Evolutionary conservation across 2,113 vertebrate species (phyloP).

Genomic region (Orycteropus afer): DNA sequence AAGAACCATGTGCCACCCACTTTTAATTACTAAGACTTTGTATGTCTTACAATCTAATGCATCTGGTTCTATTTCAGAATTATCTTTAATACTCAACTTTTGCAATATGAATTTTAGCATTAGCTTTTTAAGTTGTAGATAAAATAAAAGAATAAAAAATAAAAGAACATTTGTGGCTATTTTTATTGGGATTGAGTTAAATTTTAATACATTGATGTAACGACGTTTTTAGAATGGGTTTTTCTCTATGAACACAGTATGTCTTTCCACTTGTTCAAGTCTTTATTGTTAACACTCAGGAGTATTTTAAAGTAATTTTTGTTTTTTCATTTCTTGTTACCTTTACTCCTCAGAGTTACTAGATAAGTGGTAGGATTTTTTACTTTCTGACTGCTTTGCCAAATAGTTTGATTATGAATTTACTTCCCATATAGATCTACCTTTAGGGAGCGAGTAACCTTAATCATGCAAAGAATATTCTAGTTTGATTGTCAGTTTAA

Average conservation of each 20-base stretch:
- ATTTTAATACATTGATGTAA: slow-evolving; percentile 35
- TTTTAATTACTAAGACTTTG: slow-evolving; percentile 15
- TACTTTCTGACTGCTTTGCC: slow-evolving; percentile 17
- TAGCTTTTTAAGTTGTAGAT: not conserved
- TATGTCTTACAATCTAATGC: not conserved
- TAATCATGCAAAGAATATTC: not conserved
- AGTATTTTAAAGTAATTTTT: not conserved
- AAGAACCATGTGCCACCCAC: not conserved
- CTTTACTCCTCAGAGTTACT: not conserved
- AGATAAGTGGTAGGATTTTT: not conserved
- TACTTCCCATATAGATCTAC: not conserved
- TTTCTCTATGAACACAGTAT: slow-evolving; percentile 12
- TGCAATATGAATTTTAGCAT: not conserved
- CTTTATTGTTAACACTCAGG: slow-evolving; percentile 39
- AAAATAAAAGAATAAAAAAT: too few relatives aligned
- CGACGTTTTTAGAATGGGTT: slow-evolving; percentile 3
- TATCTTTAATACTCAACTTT: slow-evolving; percentile 2
- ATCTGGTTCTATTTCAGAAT: not conserved
- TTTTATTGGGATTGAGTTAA: slow-evolving; percentile 44
- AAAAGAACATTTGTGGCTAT: not conserved
- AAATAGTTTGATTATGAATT: not conserved
- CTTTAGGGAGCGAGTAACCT: slow-evolving; percentile 10
- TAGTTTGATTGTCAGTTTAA: not conserved
- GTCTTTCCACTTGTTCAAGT: slow-evolving; percentile 27
- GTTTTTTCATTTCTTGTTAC: not conserved